These are phyloP conservation scores for Eptatretus burgeri DNA, from an alignment of 2,113 vertebrate genomes.

Conservation along the genomic window DNA sequence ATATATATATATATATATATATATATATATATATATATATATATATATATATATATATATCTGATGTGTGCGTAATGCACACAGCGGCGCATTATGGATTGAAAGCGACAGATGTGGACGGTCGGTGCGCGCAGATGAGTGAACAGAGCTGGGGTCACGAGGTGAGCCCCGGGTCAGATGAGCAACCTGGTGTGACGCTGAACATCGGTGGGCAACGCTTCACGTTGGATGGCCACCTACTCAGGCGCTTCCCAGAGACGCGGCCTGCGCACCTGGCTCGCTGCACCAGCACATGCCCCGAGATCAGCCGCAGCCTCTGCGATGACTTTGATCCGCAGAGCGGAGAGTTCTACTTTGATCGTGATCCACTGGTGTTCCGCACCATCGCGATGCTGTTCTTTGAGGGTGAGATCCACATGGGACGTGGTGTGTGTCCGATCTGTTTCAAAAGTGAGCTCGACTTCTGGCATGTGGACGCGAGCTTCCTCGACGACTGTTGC, in stretches of 20 bases:
- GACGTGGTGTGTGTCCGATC: conserved; percentile 72
- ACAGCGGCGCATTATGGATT: no score
- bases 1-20: no score
- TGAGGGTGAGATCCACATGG: conserved; percentile 77
- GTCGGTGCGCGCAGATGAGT: no score
- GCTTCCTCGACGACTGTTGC: conserved; percentile 67
- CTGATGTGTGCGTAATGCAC: no score
- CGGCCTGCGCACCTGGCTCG: conserved; percentile 51
- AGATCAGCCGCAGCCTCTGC: conserved; percentile 48
- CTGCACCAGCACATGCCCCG: conserved; percentile 31
- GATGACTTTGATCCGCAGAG: conserved; percentile 71
- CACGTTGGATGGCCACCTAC: conserved; percentile 36
- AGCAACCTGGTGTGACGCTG: conserved; percentile 12
- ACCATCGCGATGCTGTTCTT: conserved; percentile 76
- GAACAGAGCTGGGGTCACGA: no score
- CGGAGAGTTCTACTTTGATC: conserved; percentile 80
- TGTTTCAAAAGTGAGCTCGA: conserved; percentile 94
- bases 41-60: no score
- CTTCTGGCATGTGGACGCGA: conserved; percentile 80
- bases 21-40: no score
- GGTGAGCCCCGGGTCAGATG: no score
- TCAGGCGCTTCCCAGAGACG: conserved; percentile 61
- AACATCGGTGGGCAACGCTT: conserved; percentile 72
- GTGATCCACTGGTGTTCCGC: conserved; percentile 76
- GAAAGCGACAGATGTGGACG: no score